Evolutionary conservation across 1,140 invertebrate genomes (phyloP).

Genomic region (Drosophila novamexicana): DNA sequence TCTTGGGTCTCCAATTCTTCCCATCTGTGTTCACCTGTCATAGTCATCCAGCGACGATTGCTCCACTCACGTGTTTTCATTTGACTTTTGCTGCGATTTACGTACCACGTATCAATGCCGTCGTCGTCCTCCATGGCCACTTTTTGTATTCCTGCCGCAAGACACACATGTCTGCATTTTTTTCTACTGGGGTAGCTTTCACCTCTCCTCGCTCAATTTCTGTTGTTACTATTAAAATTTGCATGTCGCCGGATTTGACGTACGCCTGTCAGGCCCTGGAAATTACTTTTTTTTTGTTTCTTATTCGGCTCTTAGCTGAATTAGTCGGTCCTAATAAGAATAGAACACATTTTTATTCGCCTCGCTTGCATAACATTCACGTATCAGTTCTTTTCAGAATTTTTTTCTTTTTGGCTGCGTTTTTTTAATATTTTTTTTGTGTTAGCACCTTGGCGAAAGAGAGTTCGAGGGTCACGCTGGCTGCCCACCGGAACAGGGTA

Average conservation of each 20-base stretch:
- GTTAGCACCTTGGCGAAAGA: slow-evolving; percentile 33
- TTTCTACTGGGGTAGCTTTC: not conserved
- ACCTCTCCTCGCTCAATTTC: not conserved
- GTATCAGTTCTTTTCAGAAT: slow-evolving; percentile 23
- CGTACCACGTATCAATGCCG: not conserved
- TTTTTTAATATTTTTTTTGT: slow-evolving; percentile 17
- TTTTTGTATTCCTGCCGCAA: not conserved
- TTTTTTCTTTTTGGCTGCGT: slow-evolving; percentile 16
- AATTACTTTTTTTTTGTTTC: slow-evolving; percentile 55
- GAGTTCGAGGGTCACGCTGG: slow-evolving; percentile 38
- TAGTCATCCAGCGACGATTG: no score
- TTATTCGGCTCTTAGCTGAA: slow-evolving; percentile 19
- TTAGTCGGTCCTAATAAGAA: slow-evolving; percentile 47
- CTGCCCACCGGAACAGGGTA: slow-evolving; percentile 38
- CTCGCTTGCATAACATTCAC: slow-evolving; percentile 48
- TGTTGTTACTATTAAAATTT: slow-evolving; percentile 67
- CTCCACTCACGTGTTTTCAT: not conserved
- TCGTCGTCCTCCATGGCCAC: not conserved
- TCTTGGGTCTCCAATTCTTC: no score
- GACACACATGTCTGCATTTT: not conserved
- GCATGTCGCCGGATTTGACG: slow-evolving; percentile 80
- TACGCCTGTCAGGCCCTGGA: slow-evolving; percentile 71
- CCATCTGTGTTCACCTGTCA: no score
- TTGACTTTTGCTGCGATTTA: not conserved
- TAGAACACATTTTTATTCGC: slow-evolving; percentile 24